Base-by-base conservation (phyloP, 37 sponge, comb jelly and placozoan species). In the Dysidea cf. avara region DNA sequence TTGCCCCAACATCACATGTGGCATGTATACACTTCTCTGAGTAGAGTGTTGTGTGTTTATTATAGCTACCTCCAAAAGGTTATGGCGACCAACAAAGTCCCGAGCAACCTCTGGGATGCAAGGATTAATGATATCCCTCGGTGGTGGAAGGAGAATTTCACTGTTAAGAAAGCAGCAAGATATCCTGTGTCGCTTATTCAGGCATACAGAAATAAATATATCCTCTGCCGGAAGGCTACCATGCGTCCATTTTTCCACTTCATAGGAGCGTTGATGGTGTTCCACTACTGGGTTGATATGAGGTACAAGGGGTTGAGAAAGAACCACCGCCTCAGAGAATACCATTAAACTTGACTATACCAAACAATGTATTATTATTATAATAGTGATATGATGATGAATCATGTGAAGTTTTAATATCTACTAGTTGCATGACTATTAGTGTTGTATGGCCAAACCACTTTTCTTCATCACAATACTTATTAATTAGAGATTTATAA, bases 261-360 rank as follows among this genome's bases (percentile, higher is more conserved):
- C 20, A 64, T 68, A 1, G 89, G 80, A 9, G 74, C 78, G 21
- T 49, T 46, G 52, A 88, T 88, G 50, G 57, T 79, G 52, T 32
- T 88, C 35, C 82, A 82, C 79, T 88, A 88, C 61, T 54, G 78
- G 70, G 59, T 88, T 53, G 83, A 82, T 40, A 83, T 77, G 64
- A 82, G 74, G 69, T 74, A 58, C 74, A 56, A 78, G 48, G n/a
- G n/a, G n/a, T n/a, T n/a, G n/a, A 18, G 73, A 38, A 82, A 83
- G 43, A 65, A 88, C 64, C 83, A 88, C 36, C 53, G 68, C 34
- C 14, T 67, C 0, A 61, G 83, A 17, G 83, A 88, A 57, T 82
- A 88, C 51, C 87, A 86, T 71, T 86, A 46, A 73, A n/a, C n/a
- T n/a, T n/a, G n/a, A n/a, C n/a, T n/a, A n/a, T n/a, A n/a, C n/a